Base-by-base conservation (phyloP, 2,797 vertebrate species). In the Pangasius mekongensis region DNA sequence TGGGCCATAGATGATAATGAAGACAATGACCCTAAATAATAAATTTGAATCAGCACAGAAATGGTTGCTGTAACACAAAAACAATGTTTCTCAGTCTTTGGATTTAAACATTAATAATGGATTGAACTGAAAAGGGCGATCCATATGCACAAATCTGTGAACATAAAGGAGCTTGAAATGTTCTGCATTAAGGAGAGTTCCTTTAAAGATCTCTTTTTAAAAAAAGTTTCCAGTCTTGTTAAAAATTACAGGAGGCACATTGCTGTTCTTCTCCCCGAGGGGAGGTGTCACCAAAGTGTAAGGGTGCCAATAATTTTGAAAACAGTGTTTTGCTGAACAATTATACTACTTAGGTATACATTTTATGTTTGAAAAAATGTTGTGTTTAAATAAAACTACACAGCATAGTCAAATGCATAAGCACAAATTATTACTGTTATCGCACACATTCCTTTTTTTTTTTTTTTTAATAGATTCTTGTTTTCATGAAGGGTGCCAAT, bases 21-120 rank as follows among this genome's bases (percentile, higher is more conserved):
- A 58, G 52, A 36, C 58, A 20, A 81, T 36, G 14, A 58, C 18
- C 18, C 22, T 39, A 3, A 62, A 62, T 58, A 62, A 62, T 82
- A 39, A 27, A 62, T 82, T 14, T 2, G 14, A n/a, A 39, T 39
- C 20, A 43, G 39, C 56, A 82, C 20, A 62, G 39, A 33, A 82
- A 64, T 64, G 20, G 36, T 47, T 83, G 60, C 60, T 64, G 24
- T 14, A 81, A 60, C 54, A 60, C 20, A 30, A 30, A 56, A 52
- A 60, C 8, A 62, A 0, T 5, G 20, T 43, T 82, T 82, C 33
- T 13, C 9, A 81, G 18, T 81, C 30, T 62, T 1, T 8, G 7
- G 58, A 64, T 62, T 64, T 83, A 62, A 16, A 62, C 1, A 16
- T 83, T 39, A 67, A 66, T 84, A 84, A 84, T 49, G 82, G 56